A percentile compares a stretch with the other conserved stretches of the same genome.
Conservation (phyloP, 2,797 vertebrate genomes). For the Hylomyscus alleni region DNA sequence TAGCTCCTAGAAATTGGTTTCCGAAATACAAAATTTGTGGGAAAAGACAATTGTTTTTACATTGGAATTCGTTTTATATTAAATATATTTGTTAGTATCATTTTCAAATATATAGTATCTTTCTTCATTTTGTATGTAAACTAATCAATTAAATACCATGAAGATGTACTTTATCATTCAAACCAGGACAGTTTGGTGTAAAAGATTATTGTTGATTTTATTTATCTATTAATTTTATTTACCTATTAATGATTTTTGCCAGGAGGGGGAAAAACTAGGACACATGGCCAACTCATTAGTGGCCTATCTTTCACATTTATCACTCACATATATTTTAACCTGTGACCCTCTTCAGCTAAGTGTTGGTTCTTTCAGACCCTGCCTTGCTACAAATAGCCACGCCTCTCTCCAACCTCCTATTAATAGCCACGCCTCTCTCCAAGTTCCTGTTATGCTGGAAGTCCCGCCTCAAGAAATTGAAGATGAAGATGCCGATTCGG, state of each 20-base stretch:
- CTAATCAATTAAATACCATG: constrained; percentile 43
- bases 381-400: too few species aligned
- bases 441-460: too few species aligned
- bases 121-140: constrained; percentile 36
- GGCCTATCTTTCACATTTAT: constrained; percentile 58
- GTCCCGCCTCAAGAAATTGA: too few species aligned
- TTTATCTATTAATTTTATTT: too few species aligned
- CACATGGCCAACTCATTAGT: constrained; percentile 1
- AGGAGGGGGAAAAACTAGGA: constrained; percentile 35
- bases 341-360: too few species aligned
- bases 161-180: constrained; percentile 54
- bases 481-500: too few species aligned
- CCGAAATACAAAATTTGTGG: constrained; percentile 30
- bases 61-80: constrained; percentile 48
- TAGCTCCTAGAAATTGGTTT: constrained; percentile 55
- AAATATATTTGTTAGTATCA: constrained; percentile 17
- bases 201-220: constrained; percentile 5
- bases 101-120: constrained; percentile 59
- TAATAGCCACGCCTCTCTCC: too few species aligned
- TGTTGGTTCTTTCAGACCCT: too few species aligned
- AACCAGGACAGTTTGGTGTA: constrained; percentile 29
- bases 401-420: too few species aligned
- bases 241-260: constrained; percentile 62
- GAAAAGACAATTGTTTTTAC: constrained; percentile 22
- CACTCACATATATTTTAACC: constrained; percentile 63